Evolutionary conservation across 2,888 invertebrate genomes (phyloP).

Genomic region (Germaria angustata): DNA sequence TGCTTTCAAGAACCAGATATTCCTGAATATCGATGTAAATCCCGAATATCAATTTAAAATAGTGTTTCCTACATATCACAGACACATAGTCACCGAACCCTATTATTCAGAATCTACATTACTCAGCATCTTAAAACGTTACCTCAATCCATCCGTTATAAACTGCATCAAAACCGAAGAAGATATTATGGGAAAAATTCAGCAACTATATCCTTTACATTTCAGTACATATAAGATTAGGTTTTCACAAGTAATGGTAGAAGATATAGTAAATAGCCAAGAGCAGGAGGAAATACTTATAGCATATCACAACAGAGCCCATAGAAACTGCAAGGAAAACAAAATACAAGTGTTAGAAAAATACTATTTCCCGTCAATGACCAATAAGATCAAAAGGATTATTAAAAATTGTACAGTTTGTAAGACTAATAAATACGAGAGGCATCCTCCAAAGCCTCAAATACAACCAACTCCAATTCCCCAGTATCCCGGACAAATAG

Average conservation of each 20-base stretch:
- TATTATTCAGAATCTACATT: background rate
- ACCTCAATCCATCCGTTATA: background rate
- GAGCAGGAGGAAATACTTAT: background rate
- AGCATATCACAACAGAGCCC: background rate
- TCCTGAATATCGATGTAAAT: background rate
- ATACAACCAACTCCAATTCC: background rate
- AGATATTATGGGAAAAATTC: background rate
- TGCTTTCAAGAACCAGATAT: conserved; percentile 34
- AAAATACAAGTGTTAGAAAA: background rate
- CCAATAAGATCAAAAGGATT: background rate
- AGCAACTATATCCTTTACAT: background rate
- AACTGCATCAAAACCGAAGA: background rate
- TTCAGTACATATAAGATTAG: background rate
- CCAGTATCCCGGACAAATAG: background rate
- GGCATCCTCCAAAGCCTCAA: background rate
- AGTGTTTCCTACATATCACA: background rate
- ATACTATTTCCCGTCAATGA: background rate
- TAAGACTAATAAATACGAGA: background rate
- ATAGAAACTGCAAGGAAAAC: conserved; percentile 10
- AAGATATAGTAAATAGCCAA: background rate
- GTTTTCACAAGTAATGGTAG: background rate
- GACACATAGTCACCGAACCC: background rate
- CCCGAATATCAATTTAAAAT: background rate
- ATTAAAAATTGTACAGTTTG: background rate
- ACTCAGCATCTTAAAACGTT: background rate